A percentile compares a stretch with the other conserved stretches of the same genome.
These are phyloP conservation scores for Brachionus plicatilis DNA, from an alignment of 1,140 invertebrate species.

Conservation along the genomic window DNA sequence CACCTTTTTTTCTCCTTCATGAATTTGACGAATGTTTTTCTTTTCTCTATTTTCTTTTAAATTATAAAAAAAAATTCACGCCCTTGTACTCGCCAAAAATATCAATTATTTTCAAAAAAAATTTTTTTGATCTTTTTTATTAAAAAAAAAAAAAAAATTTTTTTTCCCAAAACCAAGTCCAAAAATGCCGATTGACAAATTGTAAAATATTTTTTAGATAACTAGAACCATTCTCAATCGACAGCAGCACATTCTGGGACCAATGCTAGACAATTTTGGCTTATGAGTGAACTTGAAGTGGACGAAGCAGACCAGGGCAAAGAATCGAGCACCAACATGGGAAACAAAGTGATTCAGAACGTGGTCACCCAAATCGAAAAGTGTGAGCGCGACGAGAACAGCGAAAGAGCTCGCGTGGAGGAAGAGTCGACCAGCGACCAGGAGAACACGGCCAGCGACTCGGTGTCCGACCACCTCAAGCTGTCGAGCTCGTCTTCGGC, in stretches of 20 bases:
- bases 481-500: neutral
- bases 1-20: neutral
- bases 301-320: neutral
- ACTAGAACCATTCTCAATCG: neutral
- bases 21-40: neutral
- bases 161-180: neutral
- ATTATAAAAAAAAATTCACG: neutral
- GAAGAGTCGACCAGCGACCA: constrained; percentile 14
- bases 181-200: neutral
- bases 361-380: constrained; percentile 19
- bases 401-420: neutral
- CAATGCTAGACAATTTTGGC: neutral
- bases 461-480: neutral
- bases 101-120: neutral
- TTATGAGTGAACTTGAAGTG: neutral
- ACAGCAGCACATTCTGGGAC: neutral
- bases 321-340: neutral
- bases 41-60: neutral
- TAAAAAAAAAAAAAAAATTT: too few relatives aligned
- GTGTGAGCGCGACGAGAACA: neutral
- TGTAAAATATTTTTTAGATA: neutral
- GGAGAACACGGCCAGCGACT: constrained; percentile 2
- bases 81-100: neutral
- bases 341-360: constrained; percentile 26
- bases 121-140: too few relatives aligned